A percentile compares a stretch with the other conserved stretches of the same genome.
Evolutionary conservation across 2,113 vertebrate species (phyloP).

Genomic region (Spizaetus ornatus): DNA sequence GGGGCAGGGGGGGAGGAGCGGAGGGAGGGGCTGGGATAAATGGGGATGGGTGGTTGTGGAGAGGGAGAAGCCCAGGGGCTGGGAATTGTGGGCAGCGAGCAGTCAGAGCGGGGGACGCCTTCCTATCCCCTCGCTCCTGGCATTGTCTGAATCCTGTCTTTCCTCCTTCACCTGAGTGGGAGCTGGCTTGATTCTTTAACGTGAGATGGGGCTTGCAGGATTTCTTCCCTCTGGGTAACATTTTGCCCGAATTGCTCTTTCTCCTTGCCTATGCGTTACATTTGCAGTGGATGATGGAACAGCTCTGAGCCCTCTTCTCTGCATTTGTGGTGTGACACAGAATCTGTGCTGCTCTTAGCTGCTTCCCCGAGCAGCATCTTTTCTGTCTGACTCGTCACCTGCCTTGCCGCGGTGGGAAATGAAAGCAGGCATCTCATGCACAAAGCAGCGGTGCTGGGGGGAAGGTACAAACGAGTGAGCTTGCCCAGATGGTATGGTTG

Average conservation of each 20-base stretch:
- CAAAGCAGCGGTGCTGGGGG: background rate
- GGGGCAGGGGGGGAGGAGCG: background rate
- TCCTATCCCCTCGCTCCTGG: background rate
- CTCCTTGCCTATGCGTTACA: rapidly evolving
- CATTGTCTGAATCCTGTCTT: background rate
- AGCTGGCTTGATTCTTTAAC: background rate
- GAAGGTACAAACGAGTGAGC: rapidly evolving
- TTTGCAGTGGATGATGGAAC: background rate
- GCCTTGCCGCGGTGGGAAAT: rapidly evolving
- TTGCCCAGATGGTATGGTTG: background rate
- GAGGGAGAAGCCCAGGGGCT: background rate
- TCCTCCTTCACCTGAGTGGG: background rate
- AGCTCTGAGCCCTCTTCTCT: background rate
- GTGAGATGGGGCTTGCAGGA: background rate
- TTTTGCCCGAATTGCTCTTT: background rate
- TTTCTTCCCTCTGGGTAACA: background rate
- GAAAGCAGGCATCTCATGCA: rapidly evolving
- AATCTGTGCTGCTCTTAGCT: background rate
- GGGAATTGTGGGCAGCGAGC: background rate
- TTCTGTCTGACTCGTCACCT: background rate
- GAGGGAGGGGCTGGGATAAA: background rate
- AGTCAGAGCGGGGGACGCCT: background rate
- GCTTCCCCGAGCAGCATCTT: background rate
- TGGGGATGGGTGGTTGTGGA: background rate
- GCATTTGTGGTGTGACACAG: background rate